phyloP scores from a whole-genome alignment of 2,113 vertebrate species.

The Kryptolebias marmoratus region DNA sequence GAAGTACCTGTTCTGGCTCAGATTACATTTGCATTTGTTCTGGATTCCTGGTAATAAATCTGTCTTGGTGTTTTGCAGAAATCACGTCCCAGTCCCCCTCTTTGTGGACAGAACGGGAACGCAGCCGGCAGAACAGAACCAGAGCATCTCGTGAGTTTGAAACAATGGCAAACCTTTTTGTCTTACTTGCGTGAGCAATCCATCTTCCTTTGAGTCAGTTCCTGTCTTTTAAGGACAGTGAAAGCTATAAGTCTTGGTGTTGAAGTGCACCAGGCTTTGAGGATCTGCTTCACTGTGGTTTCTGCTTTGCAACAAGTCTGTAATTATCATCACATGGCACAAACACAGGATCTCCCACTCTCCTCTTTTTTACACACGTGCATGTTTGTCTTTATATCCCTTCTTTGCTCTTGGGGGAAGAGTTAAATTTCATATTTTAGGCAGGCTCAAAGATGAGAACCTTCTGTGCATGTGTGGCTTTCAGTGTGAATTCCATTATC shows the following conservation, averaged over 20 bases:
- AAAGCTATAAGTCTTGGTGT: slow-evolving; percentile 67
- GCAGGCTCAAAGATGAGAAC: slow-evolving; percentile 41
- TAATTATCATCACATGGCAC: slow-evolving; percentile 76
- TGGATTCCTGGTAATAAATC: slow-evolving; percentile 49
- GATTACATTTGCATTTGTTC: slow-evolving; percentile 45
- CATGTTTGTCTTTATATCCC: slow-evolving; percentile 59
- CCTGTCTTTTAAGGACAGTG: slow-evolving; percentile 69
- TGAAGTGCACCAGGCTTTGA: slow-evolving; percentile 59
- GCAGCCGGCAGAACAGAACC: slow-evolving; percentile 93
- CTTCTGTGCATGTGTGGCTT: slow-evolving; percentile 55
- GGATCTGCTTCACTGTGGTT: slow-evolving; percentile 65
- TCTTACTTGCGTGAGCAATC: slow-evolving; percentile 64
- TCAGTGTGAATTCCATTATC: slow-evolving; percentile 70
- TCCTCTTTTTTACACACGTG: slow-evolving; percentile 32
- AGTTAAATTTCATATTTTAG: slow-evolving; percentile 42
- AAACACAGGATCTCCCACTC: slow-evolving; percentile 59
- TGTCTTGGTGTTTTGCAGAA: slow-evolving; percentile 78
- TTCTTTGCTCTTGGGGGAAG: slow-evolving; percentile 44
- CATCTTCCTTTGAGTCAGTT: slow-evolving; percentile 59
- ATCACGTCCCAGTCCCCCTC: slow-evolving; percentile 93
- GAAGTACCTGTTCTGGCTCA: slow-evolving; percentile 42
- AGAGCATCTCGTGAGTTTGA: slow-evolving; percentile 88
- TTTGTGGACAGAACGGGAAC: slow-evolving; percentile 95
- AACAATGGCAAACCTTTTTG: slow-evolving; percentile 56
- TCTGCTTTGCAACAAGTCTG: slow-evolving; percentile 36